Conservation (phyloP, 2,888 invertebrate species). For the Sphaeridia pumilis region DNA sequence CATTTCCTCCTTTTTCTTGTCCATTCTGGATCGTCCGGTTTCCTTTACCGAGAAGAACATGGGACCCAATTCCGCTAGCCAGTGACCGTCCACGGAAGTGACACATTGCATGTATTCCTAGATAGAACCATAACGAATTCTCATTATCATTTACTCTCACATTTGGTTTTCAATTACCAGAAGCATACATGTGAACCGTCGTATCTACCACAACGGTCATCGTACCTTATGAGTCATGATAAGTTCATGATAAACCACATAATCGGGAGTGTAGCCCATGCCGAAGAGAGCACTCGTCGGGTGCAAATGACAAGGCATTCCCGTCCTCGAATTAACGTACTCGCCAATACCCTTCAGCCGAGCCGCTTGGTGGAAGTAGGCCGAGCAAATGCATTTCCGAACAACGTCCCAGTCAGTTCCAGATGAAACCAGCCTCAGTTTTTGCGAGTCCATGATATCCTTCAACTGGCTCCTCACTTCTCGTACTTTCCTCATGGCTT, state of each 20-base stretch:
- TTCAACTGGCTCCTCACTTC: slow-evolving; percentile 95
- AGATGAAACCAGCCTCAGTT: slow-evolving; percentile 78
- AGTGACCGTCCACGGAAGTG: slow-evolving; percentile 94
- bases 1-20: slow-evolving; percentile 75
- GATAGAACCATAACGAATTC: too few species aligned
- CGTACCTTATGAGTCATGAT: slow-evolving; percentile 84
- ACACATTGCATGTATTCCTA: slow-evolving; percentile 98
- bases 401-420: slow-evolving; percentile 98
- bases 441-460: slow-evolving; percentile 90
- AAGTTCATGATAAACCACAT: slow-evolving; percentile 97
- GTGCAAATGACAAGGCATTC: slow-evolving; percentile 98
- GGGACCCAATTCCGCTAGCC: slow-evolving; percentile 96
- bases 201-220: not conserved
- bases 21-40: slow-evolving; percentile 74
- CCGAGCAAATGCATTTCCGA: slow-evolving; percentile 95
- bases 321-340: slow-evolving; percentile 93
- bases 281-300: slow-evolving; percentile 98
- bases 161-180: too few species aligned
- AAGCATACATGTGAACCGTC: not conserved
- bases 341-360: slow-evolving; percentile 93
- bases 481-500: slow-evolving; percentile 95
- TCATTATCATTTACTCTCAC: too few species aligned
- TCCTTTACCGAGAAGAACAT: slow-evolving; percentile 98
- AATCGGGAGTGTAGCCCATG: slow-evolving; percentile 93
- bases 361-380: slow-evolving; percentile 96